phyloP scores from a whole-genome alignment of 2,888 invertebrate species.

The Zygothrica quintamaculata region DNA sequence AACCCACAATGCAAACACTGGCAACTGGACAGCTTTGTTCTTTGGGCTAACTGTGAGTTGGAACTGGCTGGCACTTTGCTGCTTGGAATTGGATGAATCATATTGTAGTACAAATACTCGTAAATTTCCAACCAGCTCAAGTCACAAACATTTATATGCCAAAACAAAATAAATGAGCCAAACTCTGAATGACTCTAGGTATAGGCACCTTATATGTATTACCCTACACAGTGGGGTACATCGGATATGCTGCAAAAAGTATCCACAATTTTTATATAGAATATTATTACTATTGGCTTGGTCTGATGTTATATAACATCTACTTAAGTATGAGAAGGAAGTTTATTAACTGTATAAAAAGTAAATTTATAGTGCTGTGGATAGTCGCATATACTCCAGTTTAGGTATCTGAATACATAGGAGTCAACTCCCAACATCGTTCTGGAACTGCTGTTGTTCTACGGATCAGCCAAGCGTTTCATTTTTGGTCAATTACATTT shows the following conservation, averaged over 20 bases:
- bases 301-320: no score
- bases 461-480: slow-evolving; percentile 67
- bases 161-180: slow-evolving; percentile 52
- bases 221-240: slow-evolving; percentile 17
- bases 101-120: slow-evolving; percentile 16
- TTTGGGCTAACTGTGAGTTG: slow-evolving; percentile 32
- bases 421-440: slow-evolving; percentile 16
- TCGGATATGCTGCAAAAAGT: background rate
- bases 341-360: background rate
- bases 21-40: slow-evolving; percentile 51
- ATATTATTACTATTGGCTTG: no score
- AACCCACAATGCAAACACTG: slow-evolving; percentile 62
- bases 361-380: slow-evolving; percentile 9
- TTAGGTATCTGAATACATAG: background rate
- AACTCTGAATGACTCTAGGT: slow-evolving; percentile 35
- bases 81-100: slow-evolving; percentile 46
- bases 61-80: slow-evolving; percentile 13
- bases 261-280: no score
- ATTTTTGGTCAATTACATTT: slow-evolving; percentile 77
- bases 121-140: slow-evolving; percentile 42
- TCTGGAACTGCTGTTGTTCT: slow-evolving; percentile 53
- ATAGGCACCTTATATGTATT: slow-evolving; percentile 5
- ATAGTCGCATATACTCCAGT: slow-evolving; percentile 5
- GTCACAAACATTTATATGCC: slow-evolving; percentile 38
- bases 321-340: no score